Conservation (phyloP, 1,140 invertebrate species). For the Psilanteris sp. region DNA sequence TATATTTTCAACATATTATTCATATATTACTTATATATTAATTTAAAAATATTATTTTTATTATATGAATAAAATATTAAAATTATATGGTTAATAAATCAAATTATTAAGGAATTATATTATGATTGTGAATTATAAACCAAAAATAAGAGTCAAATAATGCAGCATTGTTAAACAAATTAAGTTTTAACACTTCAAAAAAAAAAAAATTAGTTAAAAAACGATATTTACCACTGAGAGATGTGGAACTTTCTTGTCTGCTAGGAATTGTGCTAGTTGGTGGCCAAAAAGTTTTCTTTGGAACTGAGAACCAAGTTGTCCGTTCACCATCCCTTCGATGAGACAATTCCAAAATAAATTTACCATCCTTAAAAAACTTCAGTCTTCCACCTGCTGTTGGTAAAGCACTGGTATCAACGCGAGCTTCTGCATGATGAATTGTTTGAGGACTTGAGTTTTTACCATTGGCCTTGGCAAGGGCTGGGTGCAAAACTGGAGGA, state of each 20-base stretch:
- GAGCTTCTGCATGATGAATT: conserved; percentile 67
- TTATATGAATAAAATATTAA: no score
- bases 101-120: no score
- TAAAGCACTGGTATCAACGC: conserved; percentile 66
- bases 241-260: conserved; percentile 83
- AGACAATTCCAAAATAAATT: conserved; percentile 92
- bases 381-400: conserved; percentile 80
- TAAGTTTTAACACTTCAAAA: not conserved
- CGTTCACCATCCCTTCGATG: conserved; percentile 89
- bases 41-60: no score
- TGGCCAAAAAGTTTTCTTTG: conserved; percentile 91
- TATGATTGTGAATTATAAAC: no score
- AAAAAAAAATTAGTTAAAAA: not conserved
- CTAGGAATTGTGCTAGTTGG: conserved; percentile 83
- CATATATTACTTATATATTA: no score
- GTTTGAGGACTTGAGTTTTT: conserved; percentile 75
- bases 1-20: no score
- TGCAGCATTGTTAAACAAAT: no score
- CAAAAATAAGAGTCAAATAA: no score
- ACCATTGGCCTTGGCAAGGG: conserved; percentile 76
- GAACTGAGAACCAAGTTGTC: conserved; percentile 91
- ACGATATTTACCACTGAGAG: conserved; percentile 81
- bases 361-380: conserved; percentile 88
- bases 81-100: no score
- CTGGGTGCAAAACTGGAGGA: conserved; percentile 75